phyloP scores from a whole-genome alignment of 2,113 vertebrate species.

The Pomatostomus ruficeps region DNA sequence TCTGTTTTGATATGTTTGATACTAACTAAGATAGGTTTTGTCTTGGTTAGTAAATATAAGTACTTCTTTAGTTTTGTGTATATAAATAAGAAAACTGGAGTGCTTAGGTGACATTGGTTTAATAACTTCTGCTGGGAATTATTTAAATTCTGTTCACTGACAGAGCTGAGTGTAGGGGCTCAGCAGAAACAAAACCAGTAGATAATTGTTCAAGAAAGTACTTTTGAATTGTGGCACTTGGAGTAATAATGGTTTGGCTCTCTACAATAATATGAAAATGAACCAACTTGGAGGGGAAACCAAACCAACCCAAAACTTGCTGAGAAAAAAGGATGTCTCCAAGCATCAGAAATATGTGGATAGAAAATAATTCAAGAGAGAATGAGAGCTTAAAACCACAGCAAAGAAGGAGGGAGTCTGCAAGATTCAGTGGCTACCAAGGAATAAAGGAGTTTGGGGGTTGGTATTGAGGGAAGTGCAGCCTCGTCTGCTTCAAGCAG shows the following conservation, averaged over 20 bases:
- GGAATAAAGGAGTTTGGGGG: neutral
- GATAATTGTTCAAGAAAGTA: slow-evolving; percentile 10
- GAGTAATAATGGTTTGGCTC: neutral
- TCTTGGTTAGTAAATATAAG: slow-evolving; percentile 19
- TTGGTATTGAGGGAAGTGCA: neutral
- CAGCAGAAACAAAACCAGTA: slow-evolving; percentile 27
- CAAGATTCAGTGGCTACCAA: neutral
- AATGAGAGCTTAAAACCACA: neutral
- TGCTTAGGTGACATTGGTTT: slow-evolving; percentile 16
- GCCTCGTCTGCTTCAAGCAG: neutral
- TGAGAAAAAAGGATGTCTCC: neutral
- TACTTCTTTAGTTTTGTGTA: slow-evolving; percentile 7
- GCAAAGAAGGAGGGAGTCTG: neutral
- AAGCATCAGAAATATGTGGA: neutral
- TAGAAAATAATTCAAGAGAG: neutral
- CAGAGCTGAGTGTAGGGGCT: neutral
- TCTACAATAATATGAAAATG: neutral
- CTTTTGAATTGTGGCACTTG: slow-evolving; percentile 16
- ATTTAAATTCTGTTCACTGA: slow-evolving; percentile 48
- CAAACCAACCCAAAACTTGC: neutral
- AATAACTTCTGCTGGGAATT: slow-evolving; percentile 46
- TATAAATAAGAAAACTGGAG: slow-evolving; percentile 34
- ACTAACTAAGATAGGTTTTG: slow-evolving; percentile 24
- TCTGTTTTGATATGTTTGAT: too few relatives aligned
- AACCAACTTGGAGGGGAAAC: neutral